phyloP scores from a whole-genome alignment of 2,888 invertebrate genomes.

The Dorcus parallelipipedus region DNA sequence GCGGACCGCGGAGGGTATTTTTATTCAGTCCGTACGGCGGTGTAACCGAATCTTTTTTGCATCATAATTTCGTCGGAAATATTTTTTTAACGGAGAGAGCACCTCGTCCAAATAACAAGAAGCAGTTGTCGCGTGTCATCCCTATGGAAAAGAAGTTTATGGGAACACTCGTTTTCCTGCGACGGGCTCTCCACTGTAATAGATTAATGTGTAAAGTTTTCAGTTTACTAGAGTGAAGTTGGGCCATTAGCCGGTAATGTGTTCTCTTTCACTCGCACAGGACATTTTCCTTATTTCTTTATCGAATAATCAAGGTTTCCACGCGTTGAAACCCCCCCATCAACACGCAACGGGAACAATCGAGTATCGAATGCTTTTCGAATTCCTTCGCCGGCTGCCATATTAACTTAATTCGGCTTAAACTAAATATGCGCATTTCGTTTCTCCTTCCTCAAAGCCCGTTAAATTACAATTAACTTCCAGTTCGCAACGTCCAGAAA shows the following conservation, averaged over 20 bases:
- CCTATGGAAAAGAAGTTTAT: constrained; percentile 8
- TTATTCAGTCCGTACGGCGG: constrained; percentile 30
- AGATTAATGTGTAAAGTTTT: constrained; percentile 43
- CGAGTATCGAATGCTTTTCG: no score
- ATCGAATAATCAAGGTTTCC: constrained; percentile 1
- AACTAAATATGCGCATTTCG: no score
- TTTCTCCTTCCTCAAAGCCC: no score
- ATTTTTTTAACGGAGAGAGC: constrained; percentile 25
- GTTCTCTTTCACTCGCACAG: constrained; percentile 29
- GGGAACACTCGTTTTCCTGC: constrained; percentile 26
- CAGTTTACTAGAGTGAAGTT: constrained; percentile 39
- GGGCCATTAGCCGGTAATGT: constrained; percentile 38
- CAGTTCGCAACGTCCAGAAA: no score
- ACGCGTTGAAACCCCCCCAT: constrained; percentile 19
- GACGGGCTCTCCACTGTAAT: constrained; percentile 35
- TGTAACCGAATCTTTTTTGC: constrained; percentile 30
- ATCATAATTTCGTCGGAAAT: constrained; percentile 34
- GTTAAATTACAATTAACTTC: no score
- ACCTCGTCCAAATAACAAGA: background rate
- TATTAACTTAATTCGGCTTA: no score
- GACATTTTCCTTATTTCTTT: constrained; percentile 1
- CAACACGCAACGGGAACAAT: no score
- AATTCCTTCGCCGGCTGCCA: background rate
- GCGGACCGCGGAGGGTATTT: constrained; percentile 24
- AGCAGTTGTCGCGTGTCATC: constrained; percentile 1